Evolutionary conservation across 2,888 invertebrate genomes (phyloP), one percentile per base, ranked within the genome.

Genomic region (Erpobdella octoculata): DNA sequence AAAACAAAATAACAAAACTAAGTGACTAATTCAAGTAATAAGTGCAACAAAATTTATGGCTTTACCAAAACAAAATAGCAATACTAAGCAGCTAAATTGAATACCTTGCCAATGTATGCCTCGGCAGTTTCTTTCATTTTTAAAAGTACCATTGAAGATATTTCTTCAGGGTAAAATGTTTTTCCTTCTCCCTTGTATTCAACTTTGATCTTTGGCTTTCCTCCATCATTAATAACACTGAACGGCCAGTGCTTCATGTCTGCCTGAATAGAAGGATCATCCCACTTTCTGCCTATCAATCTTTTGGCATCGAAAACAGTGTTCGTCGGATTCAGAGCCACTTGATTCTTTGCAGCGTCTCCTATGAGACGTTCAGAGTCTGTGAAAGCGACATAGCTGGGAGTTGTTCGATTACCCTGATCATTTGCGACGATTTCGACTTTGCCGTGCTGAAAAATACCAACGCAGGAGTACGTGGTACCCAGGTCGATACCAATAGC

Each of bases 161-260:
- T 89, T 86, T 93, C 93, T 84, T 93, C 93, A 0, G 93, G 92
- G 85, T 89, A 90, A 86, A 93, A 93, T 1, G 88, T 88, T 83
- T 94, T 95, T 73, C 85, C 85, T 84, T 93, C 93, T 61, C 92
- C 93, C 82, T 93, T 93, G 86, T 91, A 93, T 74, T 89, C 78
- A 0, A 83, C 80, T 71, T 74, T 36, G 64, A 76, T 78, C 74
- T 81, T 83, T 18, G 82, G 82, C 74, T 81, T 81, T 4, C 76
- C 75, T 31, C 70, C 77, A 5, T 81, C 81, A 76, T 75, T 78
- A n/a, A 79, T 65, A n/a, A 83, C 81, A 1, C 87, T 87, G 84
- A 92, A 92, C 1, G 91, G 90, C 91, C 91, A 92, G 78, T 89
- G 89, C 79, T 90, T 89, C 86, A 90, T 88, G 81, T 92, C 91